These are phyloP conservation scores for Hyposmocoma kahamanoa DNA, from an alignment of 1,140 invertebrate species.

Conservation along the genomic window DNA sequence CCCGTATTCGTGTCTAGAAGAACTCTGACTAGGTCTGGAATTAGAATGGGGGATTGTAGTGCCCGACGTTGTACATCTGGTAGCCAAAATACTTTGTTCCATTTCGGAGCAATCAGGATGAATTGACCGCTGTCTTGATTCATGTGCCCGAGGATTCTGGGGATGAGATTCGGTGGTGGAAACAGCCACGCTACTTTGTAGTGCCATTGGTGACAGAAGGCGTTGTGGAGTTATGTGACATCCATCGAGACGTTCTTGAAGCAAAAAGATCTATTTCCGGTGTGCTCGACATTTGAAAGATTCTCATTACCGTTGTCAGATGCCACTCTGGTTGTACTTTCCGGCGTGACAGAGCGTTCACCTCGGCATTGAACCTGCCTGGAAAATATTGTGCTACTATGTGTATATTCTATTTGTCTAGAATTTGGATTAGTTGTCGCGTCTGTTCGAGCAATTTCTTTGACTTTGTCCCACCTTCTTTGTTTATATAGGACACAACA, in stretches of 20 bases:
- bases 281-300: conserved; percentile 32
- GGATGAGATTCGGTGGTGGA: conserved; percentile 30
- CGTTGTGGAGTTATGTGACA: conserved; percentile 25
- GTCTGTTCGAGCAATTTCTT: conserved; percentile 30
- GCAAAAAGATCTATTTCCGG: conserved; percentile 47
- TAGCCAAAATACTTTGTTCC: conserved; percentile 28
- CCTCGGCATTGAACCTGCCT: conserved; percentile 16
- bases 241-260: conserved; percentile 25
- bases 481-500: conserved; percentile 37
- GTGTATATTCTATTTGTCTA: conserved; percentile 26
- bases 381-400: conserved; percentile 25
- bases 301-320: conserved; percentile 19
- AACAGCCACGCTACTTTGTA: conserved; percentile 43
- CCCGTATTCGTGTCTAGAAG: conserved; percentile 15
- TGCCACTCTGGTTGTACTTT: conserved; percentile 32
- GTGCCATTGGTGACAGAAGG: conserved; percentile 34
- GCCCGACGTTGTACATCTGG: conserved; percentile 20
- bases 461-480: conserved; percentile 44
- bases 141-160: conserved; percentile 18
- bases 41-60: conserved; percentile 10
- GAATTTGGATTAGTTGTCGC: conserved; percentile 22
- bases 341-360: conserved; percentile 25
- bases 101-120: conserved; percentile 23
- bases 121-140: conserved; percentile 16
- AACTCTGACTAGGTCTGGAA: conserved; percentile 10